Evolutionary conservation across 2,888 invertebrate species (phyloP).

Genomic region (Sinotaia quadrata): DNA sequence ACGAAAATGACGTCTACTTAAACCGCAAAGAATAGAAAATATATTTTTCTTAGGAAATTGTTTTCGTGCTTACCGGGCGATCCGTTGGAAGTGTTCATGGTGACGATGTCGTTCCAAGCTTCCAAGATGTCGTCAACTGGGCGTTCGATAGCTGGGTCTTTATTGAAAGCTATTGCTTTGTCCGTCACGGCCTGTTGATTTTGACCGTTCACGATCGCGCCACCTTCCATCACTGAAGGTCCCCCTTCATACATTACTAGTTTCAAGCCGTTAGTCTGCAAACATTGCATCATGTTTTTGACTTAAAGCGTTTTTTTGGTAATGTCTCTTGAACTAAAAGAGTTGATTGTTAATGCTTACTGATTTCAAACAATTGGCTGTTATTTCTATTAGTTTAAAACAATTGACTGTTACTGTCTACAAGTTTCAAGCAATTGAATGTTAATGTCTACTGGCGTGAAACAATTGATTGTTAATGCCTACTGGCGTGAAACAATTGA

Average conservation of each 20-base stretch:
- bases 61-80: slow-evolving; percentile 39
- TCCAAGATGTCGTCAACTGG: slow-evolving; percentile 45
- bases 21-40: too few species aligned
- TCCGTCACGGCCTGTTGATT: slow-evolving; percentile 42
- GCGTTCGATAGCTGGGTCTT: slow-evolving; percentile 42
- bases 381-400: too few species aligned
- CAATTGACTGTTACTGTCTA: too few species aligned
- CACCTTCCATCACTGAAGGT: slow-evolving; percentile 46
- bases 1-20: too few species aligned
- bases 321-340: too few species aligned
- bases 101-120: slow-evolving; percentile 44
- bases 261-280: slow-evolving; percentile 44
- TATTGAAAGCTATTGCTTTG: slow-evolving; percentile 50
- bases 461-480: too few species aligned
- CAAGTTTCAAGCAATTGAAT: too few species aligned
- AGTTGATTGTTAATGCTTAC: too few species aligned
- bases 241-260: slow-evolving; percentile 58
- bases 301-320: background rate
- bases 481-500: too few species aligned
- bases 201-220: slow-evolving; percentile 35
- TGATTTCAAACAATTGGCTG: too few species aligned
- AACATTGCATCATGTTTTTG: background rate
- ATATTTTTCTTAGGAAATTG: too few species aligned
- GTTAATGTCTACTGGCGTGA: too few species aligned
- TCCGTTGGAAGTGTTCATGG: slow-evolving; percentile 37